Conservation (phyloP, 1,140 invertebrate species). For the Planococcus citri region DNA sequence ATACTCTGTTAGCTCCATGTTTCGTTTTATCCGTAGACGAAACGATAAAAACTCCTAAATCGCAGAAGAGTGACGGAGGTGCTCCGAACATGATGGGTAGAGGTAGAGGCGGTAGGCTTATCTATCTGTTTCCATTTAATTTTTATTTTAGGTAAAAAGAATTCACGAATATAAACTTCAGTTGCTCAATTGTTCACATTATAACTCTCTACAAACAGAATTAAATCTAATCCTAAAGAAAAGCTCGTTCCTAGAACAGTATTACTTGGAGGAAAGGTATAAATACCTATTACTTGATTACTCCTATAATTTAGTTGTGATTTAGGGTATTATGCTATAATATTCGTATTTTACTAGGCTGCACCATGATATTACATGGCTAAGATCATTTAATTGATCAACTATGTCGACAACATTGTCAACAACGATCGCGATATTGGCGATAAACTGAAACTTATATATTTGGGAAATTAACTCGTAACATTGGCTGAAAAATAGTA, state of each 20-base stretch:
- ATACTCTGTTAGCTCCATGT: conserved; percentile 87
- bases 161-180: conserved; percentile 99
- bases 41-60: conserved; percentile 86
- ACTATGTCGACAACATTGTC: conserved; percentile 75
- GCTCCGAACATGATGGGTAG: conserved; percentile 39
- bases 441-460: conserved; percentile 91
- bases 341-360: conserved; percentile 39
- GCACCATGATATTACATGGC: conserved; percentile 97
- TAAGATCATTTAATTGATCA: conserved; percentile 97
- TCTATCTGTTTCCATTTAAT: too few relatives aligned
- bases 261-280: conserved; percentile 95
- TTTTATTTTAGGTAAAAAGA: conserved; percentile 63
- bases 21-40: conserved; percentile 95
- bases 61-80: conserved; percentile 39
- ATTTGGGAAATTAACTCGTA: conserved; percentile 95
- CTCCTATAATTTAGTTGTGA: background rate
- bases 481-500: conserved; percentile 95
- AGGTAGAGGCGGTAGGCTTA: conserved; percentile 60
- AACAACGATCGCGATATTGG: conserved; percentile 97
- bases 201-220: conserved; percentile 96
- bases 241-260: conserved; percentile 82
- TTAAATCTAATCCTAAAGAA: conserved; percentile 80
- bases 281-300: conserved; percentile 11
- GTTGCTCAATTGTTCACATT: conserved; percentile 87
- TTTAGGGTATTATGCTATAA: background rate